Evolutionary conservation across 2,797 vertebrate species (phyloP).

Genomic region (Pelochelys cantorii): DNA sequence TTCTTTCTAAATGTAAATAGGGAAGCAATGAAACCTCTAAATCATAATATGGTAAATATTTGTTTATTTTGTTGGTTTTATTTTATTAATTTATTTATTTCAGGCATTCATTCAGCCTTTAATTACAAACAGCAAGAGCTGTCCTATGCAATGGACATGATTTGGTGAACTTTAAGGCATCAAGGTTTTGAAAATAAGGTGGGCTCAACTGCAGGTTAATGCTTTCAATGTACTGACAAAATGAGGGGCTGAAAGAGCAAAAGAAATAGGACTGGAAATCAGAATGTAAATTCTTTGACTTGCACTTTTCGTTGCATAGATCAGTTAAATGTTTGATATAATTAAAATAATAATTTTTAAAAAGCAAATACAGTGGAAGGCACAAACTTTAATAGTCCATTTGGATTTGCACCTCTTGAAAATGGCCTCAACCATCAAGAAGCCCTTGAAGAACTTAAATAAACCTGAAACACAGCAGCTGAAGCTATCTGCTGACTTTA

Average conservation of each 20-base stretch:
- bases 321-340: not conserved
- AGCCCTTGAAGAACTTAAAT: conserved; percentile 1
- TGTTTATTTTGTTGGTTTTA: too few relatives aligned
- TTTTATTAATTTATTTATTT: too few relatives aligned
- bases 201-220: not conserved
- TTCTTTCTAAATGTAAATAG: too few relatives aligned
- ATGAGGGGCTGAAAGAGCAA: not conserved
- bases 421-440: not conserved
- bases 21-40: too few relatives aligned
- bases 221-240: not conserved
- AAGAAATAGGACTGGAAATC: not conserved
- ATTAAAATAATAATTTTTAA: not conserved
- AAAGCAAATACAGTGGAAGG: not conserved
- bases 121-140: not conserved
- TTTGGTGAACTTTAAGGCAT: not conserved
- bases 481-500: fast-evolving
- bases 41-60: too few relatives aligned
- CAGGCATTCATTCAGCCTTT: not conserved
- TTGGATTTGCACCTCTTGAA: not conserved
- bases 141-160: too few relatives aligned
- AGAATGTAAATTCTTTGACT: not conserved
- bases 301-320: not conserved
- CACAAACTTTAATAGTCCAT: not conserved
- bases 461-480: not conserved
- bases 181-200: not conserved